Percentiles rank a stretch among this genome's conserved stretches.
These are phyloP conservation scores for Parelbella ahira DNA, from an alignment of 2,888 invertebrate species.

Conservation along the genomic window DNA sequence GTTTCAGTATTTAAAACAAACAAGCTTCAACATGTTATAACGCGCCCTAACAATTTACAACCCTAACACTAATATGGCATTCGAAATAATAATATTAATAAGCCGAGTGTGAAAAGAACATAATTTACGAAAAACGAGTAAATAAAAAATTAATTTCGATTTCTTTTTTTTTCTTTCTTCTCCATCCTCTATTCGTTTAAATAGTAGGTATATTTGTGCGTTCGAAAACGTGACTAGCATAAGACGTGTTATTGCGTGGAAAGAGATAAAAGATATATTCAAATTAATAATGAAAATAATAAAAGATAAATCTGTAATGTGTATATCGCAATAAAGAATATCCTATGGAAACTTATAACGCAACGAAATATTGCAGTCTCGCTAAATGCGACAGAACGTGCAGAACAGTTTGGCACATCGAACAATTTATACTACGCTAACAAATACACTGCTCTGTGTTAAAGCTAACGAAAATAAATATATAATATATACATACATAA, in stretches of 20 bases:
- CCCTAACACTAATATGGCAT: conserved; percentile 75
- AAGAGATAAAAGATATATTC: conserved; percentile 46
- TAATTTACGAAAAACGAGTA: conserved; percentile 36
- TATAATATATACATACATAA: conserved; percentile 30
- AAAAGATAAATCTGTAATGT: too few species aligned
- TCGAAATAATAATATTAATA: conserved; percentile 60
- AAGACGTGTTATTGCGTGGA: conserved; percentile 77
- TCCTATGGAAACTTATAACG: conserved; percentile 56
- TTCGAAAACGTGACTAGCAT: conserved; percentile 76
- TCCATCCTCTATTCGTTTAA: too few species aligned
- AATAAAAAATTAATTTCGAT: conserved; percentile 41
- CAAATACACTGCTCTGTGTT: conserved; percentile 62
- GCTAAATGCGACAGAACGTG: conserved; percentile 70
- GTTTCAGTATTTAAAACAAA: conserved; percentile 43
- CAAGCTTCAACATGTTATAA: too few species aligned
- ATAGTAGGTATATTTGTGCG: conserved; percentile 65
- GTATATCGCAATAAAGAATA: conserved; percentile 28
- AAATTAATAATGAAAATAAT: conserved; percentile 37
- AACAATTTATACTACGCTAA: conserved; percentile 74
- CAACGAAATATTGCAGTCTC: conserved; percentile 58
- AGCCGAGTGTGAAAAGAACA: conserved; percentile 41
- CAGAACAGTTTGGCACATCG: conserved; percentile 75
- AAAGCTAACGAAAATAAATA: conserved; percentile 70
- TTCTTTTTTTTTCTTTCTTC: conserved; percentile 35
- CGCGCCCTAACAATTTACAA: conserved; percentile 65